phyloP scores from a whole-genome alignment of 1,140 invertebrate species.

The Caenorhabditis latens region DNA sequence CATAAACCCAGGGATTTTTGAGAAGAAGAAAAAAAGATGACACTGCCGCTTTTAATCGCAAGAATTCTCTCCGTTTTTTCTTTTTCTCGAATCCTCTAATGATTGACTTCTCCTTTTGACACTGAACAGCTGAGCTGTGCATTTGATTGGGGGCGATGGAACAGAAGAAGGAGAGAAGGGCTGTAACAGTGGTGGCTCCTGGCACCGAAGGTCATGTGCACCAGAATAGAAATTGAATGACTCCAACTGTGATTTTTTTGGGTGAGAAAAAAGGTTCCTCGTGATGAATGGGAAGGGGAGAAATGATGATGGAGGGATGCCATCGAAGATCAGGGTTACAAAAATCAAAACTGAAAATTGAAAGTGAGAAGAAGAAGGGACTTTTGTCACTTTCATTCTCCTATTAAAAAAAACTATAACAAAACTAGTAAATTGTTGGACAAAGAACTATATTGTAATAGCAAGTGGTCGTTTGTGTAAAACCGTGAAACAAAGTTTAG shows the following conservation, averaged over 20 bases:
- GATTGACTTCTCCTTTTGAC: constrained; percentile 1
- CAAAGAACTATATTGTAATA: no score
- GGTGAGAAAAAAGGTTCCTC: constrained; percentile 27
- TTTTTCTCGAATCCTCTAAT: not conserved
- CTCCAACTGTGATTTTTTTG: constrained; percentile 15
- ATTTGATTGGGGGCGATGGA: not conserved
- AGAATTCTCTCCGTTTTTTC: not conserved
- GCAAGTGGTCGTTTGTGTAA: no score
- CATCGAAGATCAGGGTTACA: constrained; percentile 47
- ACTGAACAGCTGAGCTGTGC: constrained; percentile 19
- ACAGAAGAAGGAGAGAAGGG: not conserved
- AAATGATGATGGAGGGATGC: not conserved
- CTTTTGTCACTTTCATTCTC: not conserved
- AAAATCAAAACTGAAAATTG: constrained; percentile 1
- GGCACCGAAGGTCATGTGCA: constrained; percentile 51
- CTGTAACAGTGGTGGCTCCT: constrained; percentile 33
- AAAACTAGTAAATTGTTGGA: no score
- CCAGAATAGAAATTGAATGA: constrained; percentile 6
- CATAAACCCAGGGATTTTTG: constrained; percentile 28
- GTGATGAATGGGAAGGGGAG: constrained; percentile 24
- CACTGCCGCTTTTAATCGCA: constrained; percentile 33
- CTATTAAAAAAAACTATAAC: no score
- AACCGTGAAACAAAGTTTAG: no score
- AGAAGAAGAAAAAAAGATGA: not conserved
- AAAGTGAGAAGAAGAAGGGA: constrained; percentile 24